Evolutionary conservation across 2,113 vertebrate genomes (phyloP).

Genomic region (Sorex fumeus): DNA sequence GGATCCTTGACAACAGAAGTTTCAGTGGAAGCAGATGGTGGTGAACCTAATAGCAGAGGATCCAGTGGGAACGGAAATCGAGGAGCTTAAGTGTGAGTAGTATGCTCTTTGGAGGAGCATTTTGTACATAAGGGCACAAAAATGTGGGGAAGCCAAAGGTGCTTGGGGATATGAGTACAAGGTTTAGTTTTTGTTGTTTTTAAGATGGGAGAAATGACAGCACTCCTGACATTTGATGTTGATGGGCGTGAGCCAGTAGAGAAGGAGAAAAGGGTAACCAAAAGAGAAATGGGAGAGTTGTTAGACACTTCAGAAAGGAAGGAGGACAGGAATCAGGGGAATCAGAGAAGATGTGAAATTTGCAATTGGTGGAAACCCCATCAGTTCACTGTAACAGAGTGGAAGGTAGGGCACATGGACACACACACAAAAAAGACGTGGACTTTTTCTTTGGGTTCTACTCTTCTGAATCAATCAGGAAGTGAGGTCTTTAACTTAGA

Average conservation of each 20-base stretch:
- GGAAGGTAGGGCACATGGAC: not conserved
- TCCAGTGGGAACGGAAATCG: not conserved
- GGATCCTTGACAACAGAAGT: not conserved
- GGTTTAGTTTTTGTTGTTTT: slow-evolving; percentile 16
- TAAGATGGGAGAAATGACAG: not conserved
- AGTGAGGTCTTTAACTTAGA: not conserved
- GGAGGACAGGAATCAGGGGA: not conserved
- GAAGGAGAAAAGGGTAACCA: not conserved
- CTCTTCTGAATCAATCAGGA: slow-evolving; percentile 12
- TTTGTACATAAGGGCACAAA: not conserved
- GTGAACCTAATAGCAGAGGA: not conserved
- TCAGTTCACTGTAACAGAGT: not conserved
- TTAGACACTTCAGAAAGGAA: not conserved
- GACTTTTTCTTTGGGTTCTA: slow-evolving; percentile 29
- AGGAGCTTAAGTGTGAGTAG: not conserved
- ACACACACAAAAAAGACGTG: not conserved
- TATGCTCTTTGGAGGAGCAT: not conserved
- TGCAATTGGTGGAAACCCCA: too few relatives aligned
- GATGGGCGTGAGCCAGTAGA: not conserved
- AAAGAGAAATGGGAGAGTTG: not conserved
- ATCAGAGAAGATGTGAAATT: not conserved
- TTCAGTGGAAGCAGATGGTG: not conserved
- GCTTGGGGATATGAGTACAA: not conserved
- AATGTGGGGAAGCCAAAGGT: not conserved
- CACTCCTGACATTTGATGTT: not conserved